A percentile compares a stretch with the other conserved stretches of the same genome.
Evolutionary conservation across 2,797 vertebrate species (phyloP).

Genomic region (Acipenser oxyrinchus): DNA sequence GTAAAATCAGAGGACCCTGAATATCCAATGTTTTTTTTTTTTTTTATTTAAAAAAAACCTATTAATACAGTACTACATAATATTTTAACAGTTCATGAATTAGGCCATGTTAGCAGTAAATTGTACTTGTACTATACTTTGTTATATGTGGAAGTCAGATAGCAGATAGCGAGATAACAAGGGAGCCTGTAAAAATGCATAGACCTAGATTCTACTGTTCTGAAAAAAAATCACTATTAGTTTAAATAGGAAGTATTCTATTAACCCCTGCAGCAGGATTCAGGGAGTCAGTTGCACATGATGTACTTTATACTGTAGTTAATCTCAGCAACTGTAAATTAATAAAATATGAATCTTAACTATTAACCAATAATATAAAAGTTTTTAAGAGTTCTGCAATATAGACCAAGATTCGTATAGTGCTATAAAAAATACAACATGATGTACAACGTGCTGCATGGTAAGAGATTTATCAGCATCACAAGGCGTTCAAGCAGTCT

Average conservation of each 20-base stretch:
- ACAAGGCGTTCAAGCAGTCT: not conserved
- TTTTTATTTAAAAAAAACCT: slow-evolving; percentile 23
- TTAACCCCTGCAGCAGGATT: not conserved
- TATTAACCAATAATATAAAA: not conserved
- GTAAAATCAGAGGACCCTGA: not conserved
- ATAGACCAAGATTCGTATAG: too few relatives aligned
- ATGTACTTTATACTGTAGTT: not conserved
- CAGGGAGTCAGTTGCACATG: not conserved
- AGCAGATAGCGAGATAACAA: too few relatives aligned
- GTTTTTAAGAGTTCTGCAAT: not conserved
- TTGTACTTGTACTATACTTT: not conserved
- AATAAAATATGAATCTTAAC: not conserved
- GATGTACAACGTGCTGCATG: slow-evolving; percentile 5
- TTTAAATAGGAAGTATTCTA: too few relatives aligned
- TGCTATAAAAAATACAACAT: not conserved
- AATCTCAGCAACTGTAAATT: not conserved
- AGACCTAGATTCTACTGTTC: too few relatives aligned
- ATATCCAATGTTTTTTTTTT: slow-evolving; percentile 3
- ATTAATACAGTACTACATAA: slow-evolving; percentile 32
- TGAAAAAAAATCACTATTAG: too few relatives aligned
- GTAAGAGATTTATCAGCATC: slow-evolving; percentile 5
- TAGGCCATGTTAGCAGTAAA: not conserved
- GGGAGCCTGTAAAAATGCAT: too few relatives aligned
- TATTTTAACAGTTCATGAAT: not conserved
- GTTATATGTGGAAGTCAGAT: too few relatives aligned